phyloP scores from a whole-genome alignment of 2,113 vertebrate species.

The Eudyptes chrysolophus region DNA sequence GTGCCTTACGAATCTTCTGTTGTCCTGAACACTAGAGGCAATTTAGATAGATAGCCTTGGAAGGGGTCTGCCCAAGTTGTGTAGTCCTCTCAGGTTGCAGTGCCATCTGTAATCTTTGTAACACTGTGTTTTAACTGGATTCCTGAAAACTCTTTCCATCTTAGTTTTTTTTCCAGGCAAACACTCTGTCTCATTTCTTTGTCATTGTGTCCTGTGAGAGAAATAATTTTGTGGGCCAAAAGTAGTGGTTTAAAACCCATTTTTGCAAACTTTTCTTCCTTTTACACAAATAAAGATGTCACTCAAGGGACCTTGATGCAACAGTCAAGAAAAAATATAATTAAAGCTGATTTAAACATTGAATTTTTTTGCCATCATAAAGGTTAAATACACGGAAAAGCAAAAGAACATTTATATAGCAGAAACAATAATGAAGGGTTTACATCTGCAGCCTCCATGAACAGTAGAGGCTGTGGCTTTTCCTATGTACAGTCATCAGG shows the following conservation, averaged over 20 bases:
- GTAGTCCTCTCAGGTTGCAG: not conserved
- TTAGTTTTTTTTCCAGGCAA: not conserved
- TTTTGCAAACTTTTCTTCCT: not conserved
- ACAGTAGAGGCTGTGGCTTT: conserved; percentile 23
- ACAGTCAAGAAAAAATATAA: not conserved
- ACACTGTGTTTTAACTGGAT: not conserved
- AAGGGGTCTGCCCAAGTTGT: not conserved
- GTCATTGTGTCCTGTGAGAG: not conserved
- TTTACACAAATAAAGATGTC: conserved; percentile 2
- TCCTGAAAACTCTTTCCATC: not conserved
- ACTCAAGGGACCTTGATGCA: not conserved
- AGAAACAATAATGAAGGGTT: conserved; percentile 36
- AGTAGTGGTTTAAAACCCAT: not conserved
- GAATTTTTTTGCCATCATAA: conserved; percentile 15
- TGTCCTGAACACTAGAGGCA: not conserved
- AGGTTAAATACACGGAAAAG: conserved; percentile 19
- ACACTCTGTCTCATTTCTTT: not conserved
- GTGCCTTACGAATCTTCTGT: not conserved
- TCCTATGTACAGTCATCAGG: conserved; percentile 24
- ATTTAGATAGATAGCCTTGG: not conserved
- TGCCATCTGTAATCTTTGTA: not conserved
- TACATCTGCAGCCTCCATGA: not conserved
- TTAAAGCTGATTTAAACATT: conserved; percentile 16
- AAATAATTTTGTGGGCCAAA: not conserved
- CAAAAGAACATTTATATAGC: not conserved